Evolutionary conservation across 2,113 vertebrate species (phyloP), one percentile per base, ranked within the genome.

Genomic region (Indicator indicator): DNA sequence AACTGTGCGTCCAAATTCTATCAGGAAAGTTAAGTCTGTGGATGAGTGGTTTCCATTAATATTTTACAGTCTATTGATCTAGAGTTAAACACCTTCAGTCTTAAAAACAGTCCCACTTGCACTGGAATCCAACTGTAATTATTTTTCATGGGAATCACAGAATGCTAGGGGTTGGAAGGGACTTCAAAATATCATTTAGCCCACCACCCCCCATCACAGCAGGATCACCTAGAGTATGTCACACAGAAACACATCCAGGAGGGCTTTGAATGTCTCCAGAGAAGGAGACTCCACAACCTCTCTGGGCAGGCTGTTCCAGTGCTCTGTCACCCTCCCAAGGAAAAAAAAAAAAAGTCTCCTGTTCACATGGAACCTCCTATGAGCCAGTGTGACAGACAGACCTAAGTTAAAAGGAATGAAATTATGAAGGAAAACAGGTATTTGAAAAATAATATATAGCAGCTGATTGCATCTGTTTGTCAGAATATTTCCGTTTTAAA

Each of bases 1-100:
- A 80, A 70, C 18, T 30, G 7, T n/a, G 60, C 27, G 77, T 33
- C 33, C 63, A 80, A 67, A 58, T 72, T 85, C 69, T 73, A 83
- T 90, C 80, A 67, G 54, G 48, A 89, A 79, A 36, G 20, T 75
- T 48, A 67, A 32, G 46, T 84, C 58, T 93, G 74, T 84, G 56
- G 36, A 77, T 93, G 32, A 80, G 21, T 78, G 30, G 2, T 74
- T 93, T 72, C 75, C 58, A 84, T 96, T 96, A 97, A 97, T 97
- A 93, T 95, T 97, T 97, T 95, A 97, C 95, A 93, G 75, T 77
- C 55, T 82, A 94, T 90, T 88, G 87, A 97, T 97, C 76, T 80
- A n/a, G 2, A 92, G 82, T 60, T 92, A 83, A 95, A 88, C 24
- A 65, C 33, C 48, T 50, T 40, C 26, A 67, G 63, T 84, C 62